Evolutionary conservation across 2,888 invertebrate species (phyloP), one percentile per base, ranked within the genome.

Genomic region (Cosmia pyralina): DNA sequence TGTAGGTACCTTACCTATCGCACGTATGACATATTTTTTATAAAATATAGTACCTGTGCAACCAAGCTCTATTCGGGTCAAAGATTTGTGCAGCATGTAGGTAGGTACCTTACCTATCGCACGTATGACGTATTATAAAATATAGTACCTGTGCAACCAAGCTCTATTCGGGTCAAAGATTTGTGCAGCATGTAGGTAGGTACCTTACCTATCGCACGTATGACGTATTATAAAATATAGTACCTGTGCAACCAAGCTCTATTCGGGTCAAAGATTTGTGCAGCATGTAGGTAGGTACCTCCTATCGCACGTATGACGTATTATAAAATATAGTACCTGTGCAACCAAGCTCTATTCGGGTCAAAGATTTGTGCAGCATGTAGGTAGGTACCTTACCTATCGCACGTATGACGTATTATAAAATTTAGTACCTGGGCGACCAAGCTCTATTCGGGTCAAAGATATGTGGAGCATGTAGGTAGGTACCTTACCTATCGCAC

Each of bases 391-490:
- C n/a, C n/a, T 41, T 52, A 57, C n/a, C 7, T 67, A 8, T 72
- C 55, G 52, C 58, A 41, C 53, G 15, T 73, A 55, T 52, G 15
- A 57, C 60, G 38, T 72, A 22, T 55, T n/a, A 28, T 28, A 28
- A 28, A 28, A 28, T 28, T 2, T 28, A 28, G 28, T 28, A 28
- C 28, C 28, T 28, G 28, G 28, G 28, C 28, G 28, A n/a, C n/a
- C n/a, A n/a, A 28, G 28, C 28, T 28, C 28, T 28, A 28, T 3
- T 28, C 28, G 28, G 28, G 3, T 28, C 52, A 62, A 34, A 66
- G 63, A 72, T 69, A 79, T 66, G 68, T 77, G 58, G 64, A 65
- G 50, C 59, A 44, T 34, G 34, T 34, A 34, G 34, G n/a, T n/a
- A n/a, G n/a, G n/a, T n/a, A n/a, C n/a, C n/a, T 41, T 52, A 57